A percentile compares a stretch with the other conserved stretches of the same genome.
Evolutionary conservation across 1,140 invertebrate species (phyloP).

Genomic region (Drosophila setifemur): DNA sequence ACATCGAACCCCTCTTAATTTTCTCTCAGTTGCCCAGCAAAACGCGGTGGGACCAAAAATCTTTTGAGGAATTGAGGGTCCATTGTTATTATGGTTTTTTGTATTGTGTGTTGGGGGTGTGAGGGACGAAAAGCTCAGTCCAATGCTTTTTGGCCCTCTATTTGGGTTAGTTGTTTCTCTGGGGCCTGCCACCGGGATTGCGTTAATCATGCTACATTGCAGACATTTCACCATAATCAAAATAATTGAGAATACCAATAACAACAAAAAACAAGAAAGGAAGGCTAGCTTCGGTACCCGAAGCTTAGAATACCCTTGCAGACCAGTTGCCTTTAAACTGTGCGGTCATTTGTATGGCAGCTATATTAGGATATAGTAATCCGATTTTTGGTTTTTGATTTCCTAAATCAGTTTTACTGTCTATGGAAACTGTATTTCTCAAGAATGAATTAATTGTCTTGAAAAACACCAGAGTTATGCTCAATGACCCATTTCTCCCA

Average conservation of each 20-base stretch:
- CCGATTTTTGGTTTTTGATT: too few relatives aligned
- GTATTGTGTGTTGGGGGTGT: slow-evolving; percentile 50
- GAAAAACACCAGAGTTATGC: too few relatives aligned
- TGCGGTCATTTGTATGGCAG: too few relatives aligned
- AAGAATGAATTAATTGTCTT: too few relatives aligned
- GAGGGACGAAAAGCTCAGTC: slow-evolving; percentile 37
- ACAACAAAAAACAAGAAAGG: slow-evolving; percentile 50
- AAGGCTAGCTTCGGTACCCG: too few relatives aligned
- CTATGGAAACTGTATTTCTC: too few relatives aligned
- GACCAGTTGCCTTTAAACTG: too few relatives aligned
- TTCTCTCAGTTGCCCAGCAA: slow-evolving; percentile 15
- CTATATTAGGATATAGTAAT: too few relatives aligned
- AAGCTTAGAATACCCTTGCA: too few relatives aligned
- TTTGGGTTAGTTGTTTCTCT: slow-evolving; percentile 32
- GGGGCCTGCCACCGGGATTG: slow-evolving; percentile 24
- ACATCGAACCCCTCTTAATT: slow-evolving; percentile 39
- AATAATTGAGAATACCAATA: slow-evolving; percentile 62
- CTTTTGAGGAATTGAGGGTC: slow-evolving; percentile 34
- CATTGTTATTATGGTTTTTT: slow-evolving; percentile 79
- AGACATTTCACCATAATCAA: slow-evolving; percentile 70
- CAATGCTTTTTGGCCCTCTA: slow-evolving; percentile 66
- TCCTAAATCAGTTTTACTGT: too few relatives aligned
- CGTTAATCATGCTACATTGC: slow-evolving; percentile 78
- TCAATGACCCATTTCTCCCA: too few relatives aligned
- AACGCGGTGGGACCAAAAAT: slow-evolving; percentile 22